Evolutionary conservation across 2,797 vertebrate species (phyloP).

Genomic region (Bufotes viridis): DNA sequence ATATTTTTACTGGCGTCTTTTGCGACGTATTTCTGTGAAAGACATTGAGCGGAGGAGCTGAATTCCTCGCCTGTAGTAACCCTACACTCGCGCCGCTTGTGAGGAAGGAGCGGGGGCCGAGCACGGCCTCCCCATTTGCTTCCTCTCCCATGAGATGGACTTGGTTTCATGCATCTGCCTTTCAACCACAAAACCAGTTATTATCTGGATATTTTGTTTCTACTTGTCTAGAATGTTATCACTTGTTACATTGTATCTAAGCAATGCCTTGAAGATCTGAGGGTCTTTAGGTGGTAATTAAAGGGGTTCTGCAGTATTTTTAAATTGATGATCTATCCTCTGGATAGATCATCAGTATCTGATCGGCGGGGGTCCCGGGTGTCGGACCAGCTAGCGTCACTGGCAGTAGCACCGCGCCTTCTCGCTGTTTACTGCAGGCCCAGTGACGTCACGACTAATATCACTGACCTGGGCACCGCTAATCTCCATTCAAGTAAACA

Average conservation of each 20-base stretch:
- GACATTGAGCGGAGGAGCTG: slow-evolving; percentile 12
- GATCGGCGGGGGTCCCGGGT: too few species aligned
- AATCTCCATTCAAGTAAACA: too few species aligned
- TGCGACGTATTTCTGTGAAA: slow-evolving; percentile 30
- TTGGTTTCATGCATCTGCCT: neutral
- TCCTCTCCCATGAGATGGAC: slow-evolving; percentile 16
- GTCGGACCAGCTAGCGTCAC: too few species aligned
- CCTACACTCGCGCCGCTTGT: neutral
- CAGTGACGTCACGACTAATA: too few species aligned
- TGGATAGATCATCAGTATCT: too few species aligned
- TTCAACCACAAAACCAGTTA: neutral
- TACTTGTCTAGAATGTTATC: neutral
- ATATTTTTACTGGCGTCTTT: slow-evolving; percentile 43
- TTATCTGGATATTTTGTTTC: neutral
- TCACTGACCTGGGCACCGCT: too few species aligned
- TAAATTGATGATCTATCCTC: too few species aligned
- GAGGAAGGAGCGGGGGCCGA: slow-evolving; percentile 1
- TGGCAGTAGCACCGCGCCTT: too few species aligned
- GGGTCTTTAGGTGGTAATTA: too few species aligned
- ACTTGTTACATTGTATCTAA: neutral
- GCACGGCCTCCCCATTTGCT: neutral
- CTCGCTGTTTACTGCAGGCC: too few species aligned
- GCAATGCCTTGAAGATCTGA: too few species aligned
- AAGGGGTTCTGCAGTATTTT: too few species aligned
- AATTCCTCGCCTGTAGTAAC: slow-evolving; percentile 40